Evolutionary conservation across 53 echinoderm and acorn worm species (phyloP).

Genomic region (Antedon mediterranea): DNA sequence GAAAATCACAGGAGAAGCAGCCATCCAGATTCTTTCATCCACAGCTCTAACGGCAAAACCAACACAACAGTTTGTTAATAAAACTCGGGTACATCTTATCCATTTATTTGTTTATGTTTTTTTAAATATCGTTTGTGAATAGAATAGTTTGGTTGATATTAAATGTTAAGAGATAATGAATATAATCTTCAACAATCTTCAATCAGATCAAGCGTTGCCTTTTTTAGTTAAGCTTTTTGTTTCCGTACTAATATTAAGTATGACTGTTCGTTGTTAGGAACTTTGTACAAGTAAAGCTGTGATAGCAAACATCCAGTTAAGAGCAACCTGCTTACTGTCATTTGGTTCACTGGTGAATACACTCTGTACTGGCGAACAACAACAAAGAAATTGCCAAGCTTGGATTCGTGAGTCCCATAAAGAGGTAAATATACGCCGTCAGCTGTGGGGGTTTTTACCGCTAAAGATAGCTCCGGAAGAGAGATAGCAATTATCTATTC

Average conservation of each 20-base stretch:
- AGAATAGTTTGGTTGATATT: no score
- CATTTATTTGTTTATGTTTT: neutral
- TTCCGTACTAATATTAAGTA: no score
- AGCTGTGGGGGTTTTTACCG: no score
- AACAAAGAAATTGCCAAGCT: neutral
- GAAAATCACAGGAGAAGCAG: conserved; percentile 34
- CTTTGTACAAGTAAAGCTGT: conserved; percentile 24
- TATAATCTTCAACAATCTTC: no score
- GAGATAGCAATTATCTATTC: no score
- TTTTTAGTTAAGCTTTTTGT: no score
- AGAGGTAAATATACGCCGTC: conserved; percentile 6
- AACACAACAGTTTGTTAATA: conserved; percentile 22
- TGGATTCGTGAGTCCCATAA: neutral
- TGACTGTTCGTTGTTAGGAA: conserved; percentile 11
- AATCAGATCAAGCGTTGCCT: no score
- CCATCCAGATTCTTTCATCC: conserved; percentile 41
- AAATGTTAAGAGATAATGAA: no score
- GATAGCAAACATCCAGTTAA: conserved; percentile 3
- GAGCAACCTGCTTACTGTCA: conserved; percentile 42
- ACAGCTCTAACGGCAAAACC: conserved; percentile 39
- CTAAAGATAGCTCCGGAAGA: no score
- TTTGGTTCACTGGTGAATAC: conserved; percentile 58
- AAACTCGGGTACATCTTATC: conserved; percentile 15
- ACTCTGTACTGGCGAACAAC: conserved; percentile 31
- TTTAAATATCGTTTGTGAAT: no score